These are phyloP conservation scores for Hermatobates lingyangjiaoensis DNA, from an alignment of 1,140 invertebrate species.

Conservation along the genomic window DNA sequence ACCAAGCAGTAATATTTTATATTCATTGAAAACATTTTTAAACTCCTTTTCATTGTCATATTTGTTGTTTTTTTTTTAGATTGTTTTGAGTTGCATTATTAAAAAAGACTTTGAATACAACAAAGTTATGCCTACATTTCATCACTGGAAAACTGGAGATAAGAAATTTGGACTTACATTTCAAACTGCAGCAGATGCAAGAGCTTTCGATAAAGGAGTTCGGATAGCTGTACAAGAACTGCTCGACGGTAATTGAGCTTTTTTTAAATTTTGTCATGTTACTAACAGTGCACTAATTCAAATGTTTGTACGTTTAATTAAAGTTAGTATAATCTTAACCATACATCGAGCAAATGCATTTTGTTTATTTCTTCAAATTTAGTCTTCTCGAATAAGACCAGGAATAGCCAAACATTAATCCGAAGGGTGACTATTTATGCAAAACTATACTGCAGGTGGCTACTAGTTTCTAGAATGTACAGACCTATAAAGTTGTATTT, in stretches of 20 bases:
- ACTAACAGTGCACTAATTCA: too few relatives aligned
- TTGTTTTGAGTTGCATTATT: constrained; percentile 82
- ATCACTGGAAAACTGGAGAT: constrained; percentile 90
- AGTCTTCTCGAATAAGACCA: constrained; percentile 21
- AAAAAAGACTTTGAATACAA: constrained; percentile 94
- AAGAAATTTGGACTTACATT: constrained; percentile 90
- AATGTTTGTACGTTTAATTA: too few relatives aligned
- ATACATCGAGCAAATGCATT: too few relatives aligned
- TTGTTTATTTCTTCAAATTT: too few relatives aligned
- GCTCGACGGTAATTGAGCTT: constrained; percentile 55
- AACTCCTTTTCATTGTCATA: not conserved
- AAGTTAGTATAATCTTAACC: too few relatives aligned
- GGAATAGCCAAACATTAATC: too few relatives aligned
- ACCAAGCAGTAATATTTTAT: constrained; percentile 54
- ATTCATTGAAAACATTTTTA: not conserved
- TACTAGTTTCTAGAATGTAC: too few relatives aligned
- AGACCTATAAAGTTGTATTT: too few relatives aligned
- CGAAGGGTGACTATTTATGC: too few relatives aligned
- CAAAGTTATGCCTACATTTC: constrained; percentile 95
- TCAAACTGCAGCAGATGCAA: constrained; percentile 78
- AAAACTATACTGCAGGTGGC: too few relatives aligned
- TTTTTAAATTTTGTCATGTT: too few relatives aligned
- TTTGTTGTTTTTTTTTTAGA: constrained; percentile 33
- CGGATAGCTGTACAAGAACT: constrained; percentile 75
- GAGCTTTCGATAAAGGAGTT: constrained; percentile 85